Evolutionary conservation across 2,888 invertebrate genomes (phyloP).

Genomic region (Quadroppia sp.): DNA sequence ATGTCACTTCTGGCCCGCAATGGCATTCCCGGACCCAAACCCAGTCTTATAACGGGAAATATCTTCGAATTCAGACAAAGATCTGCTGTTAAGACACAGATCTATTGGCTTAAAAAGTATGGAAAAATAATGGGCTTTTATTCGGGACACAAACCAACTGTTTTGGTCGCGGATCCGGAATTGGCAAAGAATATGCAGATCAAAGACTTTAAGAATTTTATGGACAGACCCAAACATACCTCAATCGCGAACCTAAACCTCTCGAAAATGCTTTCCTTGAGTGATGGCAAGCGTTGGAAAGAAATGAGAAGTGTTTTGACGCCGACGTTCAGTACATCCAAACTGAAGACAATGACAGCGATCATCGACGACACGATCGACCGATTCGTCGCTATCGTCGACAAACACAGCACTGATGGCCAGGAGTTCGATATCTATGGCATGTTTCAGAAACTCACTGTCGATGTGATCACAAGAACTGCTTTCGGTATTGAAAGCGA

Average conservation of each 20-base stretch:
- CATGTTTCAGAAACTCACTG: constrained; percentile 45
- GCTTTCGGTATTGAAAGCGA: constrained; percentile 46
- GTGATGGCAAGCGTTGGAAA: constrained; percentile 45
- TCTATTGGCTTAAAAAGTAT: constrained; percentile 44
- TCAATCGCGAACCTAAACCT: too few species aligned
- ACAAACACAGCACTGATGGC: constrained; percentile 3
- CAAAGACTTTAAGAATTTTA: constrained; percentile 51
- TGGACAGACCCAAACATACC: constrained; percentile 49
- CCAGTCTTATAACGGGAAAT: constrained; percentile 43
- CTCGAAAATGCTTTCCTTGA: constrained; percentile 1
- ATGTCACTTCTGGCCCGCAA: constrained; percentile 24
- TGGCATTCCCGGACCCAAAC: constrained; percentile 44
- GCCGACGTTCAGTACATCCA: constrained; percentile 46
- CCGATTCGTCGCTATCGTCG: constrained; percentile 38
- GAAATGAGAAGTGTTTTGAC: constrained; percentile 45
- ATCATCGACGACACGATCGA: constrained; percentile 41
- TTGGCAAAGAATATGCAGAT: constrained; percentile 50
- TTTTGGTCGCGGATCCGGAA: constrained; percentile 45
- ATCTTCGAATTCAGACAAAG: constrained; percentile 1
- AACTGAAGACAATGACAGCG: constrained; percentile 44
- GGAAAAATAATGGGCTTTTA: constrained; percentile 45
- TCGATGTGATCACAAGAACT: constrained; percentile 46
- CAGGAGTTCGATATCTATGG: constrained; percentile 46
- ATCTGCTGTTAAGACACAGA: constrained; percentile 34
- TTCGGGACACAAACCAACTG: constrained; percentile 42